Base-by-base conservation (phyloP, 2,888 invertebrate species). In the Pardosa pseudoannulata region DNA sequence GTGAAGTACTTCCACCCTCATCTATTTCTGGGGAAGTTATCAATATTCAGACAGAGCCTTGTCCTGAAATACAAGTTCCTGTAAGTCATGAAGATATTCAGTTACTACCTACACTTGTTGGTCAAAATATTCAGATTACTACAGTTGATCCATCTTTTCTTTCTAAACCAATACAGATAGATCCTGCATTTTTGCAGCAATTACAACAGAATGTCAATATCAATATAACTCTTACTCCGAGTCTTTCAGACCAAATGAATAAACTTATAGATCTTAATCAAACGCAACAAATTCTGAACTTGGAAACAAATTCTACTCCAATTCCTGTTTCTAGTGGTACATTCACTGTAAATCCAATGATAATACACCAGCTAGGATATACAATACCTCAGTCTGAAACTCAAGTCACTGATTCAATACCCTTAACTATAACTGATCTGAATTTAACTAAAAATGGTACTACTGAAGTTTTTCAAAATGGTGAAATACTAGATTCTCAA, bases 101-200 rank as follows among this genome's bases (percentile, higher is more conserved):
- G 88, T 90, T 92, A 1, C 90, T 91, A 0, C 90, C 91, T 19
- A 91, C 90, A 56, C 88, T 91, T 3, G 88, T 89, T 1, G 88
- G 90, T 13, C 91, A 91, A 88, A 91, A 91, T 16, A 90, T 92
- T 62, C 92, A 92, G 86, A 91, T 92, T 28, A 89, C 91, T 0
- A 91, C 91, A 0, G 89, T 92, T 0, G 92, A 92, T 88, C 90
- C 93, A 27, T 90, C 88, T 64, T 73, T 91, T 72, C 87, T 91
- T 31, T 89, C 90, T 16, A 93, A 93, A 89, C 90, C 92, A 1
- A 89, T 92, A 3, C 92, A 92, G 87, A 91, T 93, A 7, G 93
- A 93, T 82, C 92, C 93, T 9, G 90, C 91, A 50, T 89, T 93
- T 9, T 89, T 93, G 32, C 92, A 92, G 88, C 92, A 92, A 89